A percentile compares a stretch with the other conserved stretches of the same genome.
These are phyloP conservation scores for Hemiscyllium ocellatum DNA, from an alignment of 2,113 vertebrate genomes.

Conservation along the genomic window DNA sequence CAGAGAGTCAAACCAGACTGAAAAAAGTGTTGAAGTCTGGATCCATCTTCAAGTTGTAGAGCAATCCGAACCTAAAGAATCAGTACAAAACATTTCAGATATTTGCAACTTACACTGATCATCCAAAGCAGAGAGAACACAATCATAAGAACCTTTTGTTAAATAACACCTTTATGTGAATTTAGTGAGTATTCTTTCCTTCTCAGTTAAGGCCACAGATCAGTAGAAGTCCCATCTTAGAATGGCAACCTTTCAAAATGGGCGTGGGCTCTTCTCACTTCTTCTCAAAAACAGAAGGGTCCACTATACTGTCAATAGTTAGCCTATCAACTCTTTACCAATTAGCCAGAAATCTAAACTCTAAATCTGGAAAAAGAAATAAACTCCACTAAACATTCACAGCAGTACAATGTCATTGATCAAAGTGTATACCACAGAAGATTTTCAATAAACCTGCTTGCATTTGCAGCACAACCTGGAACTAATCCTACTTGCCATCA, in stretches of 20 bases:
- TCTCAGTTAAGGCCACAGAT: neutral
- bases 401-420: neutral
- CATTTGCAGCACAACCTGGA: neutral
- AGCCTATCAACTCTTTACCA: neutral
- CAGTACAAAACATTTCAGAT: neutral
- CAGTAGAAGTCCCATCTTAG: too few relatives aligned
- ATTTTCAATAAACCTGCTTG: neutral
- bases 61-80: constrained; percentile 72
- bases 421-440: neutral
- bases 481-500: neutral
- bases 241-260: neutral
- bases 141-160: neutral
- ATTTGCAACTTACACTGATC: neutral
- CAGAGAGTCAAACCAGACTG: constrained; percentile 72
- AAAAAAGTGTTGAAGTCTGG: constrained; percentile 75
- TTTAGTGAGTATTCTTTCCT: too few relatives aligned
- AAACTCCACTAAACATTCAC: neutral
- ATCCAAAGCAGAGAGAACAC: neutral
- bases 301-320: neutral
- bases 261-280: neutral
- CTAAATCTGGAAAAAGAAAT: neutral
- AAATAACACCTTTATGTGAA: too few relatives aligned
- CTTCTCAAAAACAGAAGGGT: neutral
- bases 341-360: neutral
- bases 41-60: constrained; percentile 78